Evolutionary conservation across 2,797 vertebrate genomes (phyloP), one percentile per base, ranked within the genome.

Genomic region (Parambassis ranga): DNA sequence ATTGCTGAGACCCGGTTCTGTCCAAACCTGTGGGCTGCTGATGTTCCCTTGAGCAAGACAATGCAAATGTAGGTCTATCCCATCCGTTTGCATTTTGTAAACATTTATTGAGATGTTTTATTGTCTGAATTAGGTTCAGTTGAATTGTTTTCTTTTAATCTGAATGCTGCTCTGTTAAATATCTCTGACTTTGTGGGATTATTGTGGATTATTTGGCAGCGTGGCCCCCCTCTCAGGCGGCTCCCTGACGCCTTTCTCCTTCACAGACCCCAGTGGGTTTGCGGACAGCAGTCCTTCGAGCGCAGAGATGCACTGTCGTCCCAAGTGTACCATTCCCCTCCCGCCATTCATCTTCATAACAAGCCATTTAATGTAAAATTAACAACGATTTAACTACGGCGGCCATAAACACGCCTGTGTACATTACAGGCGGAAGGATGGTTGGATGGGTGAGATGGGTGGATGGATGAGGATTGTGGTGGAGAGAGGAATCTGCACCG

Each of bases 361-460:
- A 90, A 85, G 85, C 51, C 77, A 71, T 90, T 92, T 90, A 91
- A 86, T 91, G 87, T 90, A 90, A 92, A 92, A 93, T 91, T 92
- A 93, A 93, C 88, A 93, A 83, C 88, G 90, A 90, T 76, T 91
- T 91, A 90, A 91, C 87, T 88, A 89, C 82, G 71, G 79, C 81
- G 83, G 65, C 83, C 85, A 86, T 90, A 90, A 90, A 89, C 87
- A 88, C 61, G 83, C 75, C 52, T 79, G 84, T 88, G 81, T 31
- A 20, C 87, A 75, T 89, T 90, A 90, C 81, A 38, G 80, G 20
- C 75, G 83, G 88, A 89, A 79, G 87, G 88, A 89, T 86, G 80
- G 30, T 49, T n/a, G 47, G 27, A 37, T 31, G 37, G 16, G 23
- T 62, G 47, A 28, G 24, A n/a, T n/a, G n/a, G n/a, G n/a, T 38